Percentiles rank a stretch among this genome's conserved stretches.
Conservation (phyloP, 2,113 vertebrate genomes). For the Hiodon tergisus region DNA sequence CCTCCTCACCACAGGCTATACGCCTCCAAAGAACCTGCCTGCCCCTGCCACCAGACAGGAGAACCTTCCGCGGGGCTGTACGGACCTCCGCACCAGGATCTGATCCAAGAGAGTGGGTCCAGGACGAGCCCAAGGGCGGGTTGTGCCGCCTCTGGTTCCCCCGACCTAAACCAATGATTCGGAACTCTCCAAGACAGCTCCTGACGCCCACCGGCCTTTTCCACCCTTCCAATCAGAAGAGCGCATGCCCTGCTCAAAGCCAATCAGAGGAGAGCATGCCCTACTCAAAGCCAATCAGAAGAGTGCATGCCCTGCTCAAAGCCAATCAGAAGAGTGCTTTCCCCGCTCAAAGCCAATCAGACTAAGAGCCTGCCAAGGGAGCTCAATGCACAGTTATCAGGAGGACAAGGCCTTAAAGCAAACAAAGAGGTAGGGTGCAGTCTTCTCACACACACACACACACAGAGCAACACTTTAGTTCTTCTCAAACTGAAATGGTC, state of each 20-base stretch:
- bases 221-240: constrained; percentile 53
- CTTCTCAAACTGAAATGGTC: background rate
- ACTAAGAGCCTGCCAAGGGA: constrained; percentile 8
- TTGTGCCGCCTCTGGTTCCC: constrained; percentile 80
- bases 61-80: constrained; percentile 58
- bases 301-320: constrained; percentile 22
- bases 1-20: constrained; percentile 72
- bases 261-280: constrained; percentile 45
- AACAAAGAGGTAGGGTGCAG: constrained; percentile 56
- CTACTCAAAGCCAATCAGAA: constrained; percentile 17
- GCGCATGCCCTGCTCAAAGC: constrained; percentile 32
- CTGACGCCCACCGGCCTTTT: constrained; percentile 41
- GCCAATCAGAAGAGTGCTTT: constrained; percentile 46
- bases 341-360: constrained; percentile 49
- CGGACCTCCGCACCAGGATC: constrained; percentile 45
- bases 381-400: constrained; percentile 33
- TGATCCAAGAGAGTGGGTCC: constrained; percentile 62
- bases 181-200: constrained; percentile 71
- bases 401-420: constrained; percentile 44
- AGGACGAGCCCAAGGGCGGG: constrained; percentile 84
- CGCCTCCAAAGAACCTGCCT: constrained; percentile 56
- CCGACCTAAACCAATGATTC: constrained; percentile 81
- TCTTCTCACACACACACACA: background rate
- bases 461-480: background rate
- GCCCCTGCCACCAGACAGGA: constrained; percentile 42